Conservation (phyloP, 2,113 vertebrate species). For the Nesoenas mayeri region DNA sequence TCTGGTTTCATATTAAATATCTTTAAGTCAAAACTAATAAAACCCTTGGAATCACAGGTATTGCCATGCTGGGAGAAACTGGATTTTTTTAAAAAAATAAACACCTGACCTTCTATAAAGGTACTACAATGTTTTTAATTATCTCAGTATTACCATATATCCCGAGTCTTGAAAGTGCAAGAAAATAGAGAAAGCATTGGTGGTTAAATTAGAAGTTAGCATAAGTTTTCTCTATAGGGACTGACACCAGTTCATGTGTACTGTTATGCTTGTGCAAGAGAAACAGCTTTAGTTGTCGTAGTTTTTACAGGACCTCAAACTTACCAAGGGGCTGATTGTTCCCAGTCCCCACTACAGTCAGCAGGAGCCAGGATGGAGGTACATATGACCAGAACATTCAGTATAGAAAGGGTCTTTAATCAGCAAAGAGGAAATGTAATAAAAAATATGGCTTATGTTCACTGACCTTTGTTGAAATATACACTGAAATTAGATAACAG, state of each 20-base stretch:
- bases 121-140: neutral
- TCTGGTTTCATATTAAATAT: neutral
- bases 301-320: neutral
- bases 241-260: neutral
- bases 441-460: neutral
- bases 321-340: neutral
- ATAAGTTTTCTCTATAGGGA: neutral
- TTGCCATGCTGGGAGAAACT: neutral
- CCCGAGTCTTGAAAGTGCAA: neutral
- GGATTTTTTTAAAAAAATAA: neutral
- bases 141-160: neutral
- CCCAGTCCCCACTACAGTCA: neutral
- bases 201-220: neutral
- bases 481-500: neutral
- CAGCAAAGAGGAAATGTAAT: neutral
- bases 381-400: neutral
- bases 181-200: neutral
- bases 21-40: neutral
- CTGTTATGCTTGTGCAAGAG: neutral
- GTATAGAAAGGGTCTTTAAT: neutral
- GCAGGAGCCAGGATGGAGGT: neutral
- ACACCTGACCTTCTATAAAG: neutral
- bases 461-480: neutral
- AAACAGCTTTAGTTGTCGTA: neutral
- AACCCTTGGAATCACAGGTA: neutral